phyloP scores from a whole-genome alignment of 2,113 vertebrate genomes.

The Silurus meridionalis region DNA sequence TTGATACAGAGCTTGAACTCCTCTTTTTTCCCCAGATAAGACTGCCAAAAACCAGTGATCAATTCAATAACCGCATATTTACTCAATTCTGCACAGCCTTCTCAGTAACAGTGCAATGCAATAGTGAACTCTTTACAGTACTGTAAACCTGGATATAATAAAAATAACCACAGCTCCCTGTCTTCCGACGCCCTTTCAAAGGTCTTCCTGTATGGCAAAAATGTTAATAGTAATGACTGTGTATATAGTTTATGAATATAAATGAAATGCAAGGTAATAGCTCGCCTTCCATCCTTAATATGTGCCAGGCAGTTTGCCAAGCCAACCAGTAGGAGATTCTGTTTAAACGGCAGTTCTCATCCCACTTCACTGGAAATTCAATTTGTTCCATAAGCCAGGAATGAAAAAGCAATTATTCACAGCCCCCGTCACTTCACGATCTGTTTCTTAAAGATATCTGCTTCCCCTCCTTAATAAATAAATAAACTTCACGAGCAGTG shows the following conservation, averaged over 20 bases:
- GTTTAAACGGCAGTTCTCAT: conserved; percentile 70
- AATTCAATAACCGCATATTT: not conserved
- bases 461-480: conserved; percentile 50
- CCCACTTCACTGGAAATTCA: conserved; percentile 70
- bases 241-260: conserved; percentile 61
- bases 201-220: conserved; percentile 59
- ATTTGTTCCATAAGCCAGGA: conserved; percentile 74
- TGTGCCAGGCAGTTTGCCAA: conserved; percentile 64
- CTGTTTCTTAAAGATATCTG: conserved; percentile 75
- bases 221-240: conserved; percentile 66
- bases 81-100: conserved; percentile 3
- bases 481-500: conserved; percentile 68
- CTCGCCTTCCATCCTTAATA: conserved; percentile 57
- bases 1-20: conserved; percentile 14
- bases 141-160: not conserved
- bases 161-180: conserved; percentile 14
- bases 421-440: conserved; percentile 69
- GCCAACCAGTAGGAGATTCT: conserved; percentile 64
- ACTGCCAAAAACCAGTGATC: not conserved
- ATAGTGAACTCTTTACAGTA: not conserved
- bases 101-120: conserved; percentile 13
- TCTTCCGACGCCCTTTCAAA: conserved; percentile 56
- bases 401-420: conserved; percentile 78
- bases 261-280: conserved; percentile 52
- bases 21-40: not conserved